These are phyloP conservation scores for Megaleporinus macrocephalus DNA, from an alignment of 2,113 vertebrate genomes.

Conservation along the genomic window DNA sequence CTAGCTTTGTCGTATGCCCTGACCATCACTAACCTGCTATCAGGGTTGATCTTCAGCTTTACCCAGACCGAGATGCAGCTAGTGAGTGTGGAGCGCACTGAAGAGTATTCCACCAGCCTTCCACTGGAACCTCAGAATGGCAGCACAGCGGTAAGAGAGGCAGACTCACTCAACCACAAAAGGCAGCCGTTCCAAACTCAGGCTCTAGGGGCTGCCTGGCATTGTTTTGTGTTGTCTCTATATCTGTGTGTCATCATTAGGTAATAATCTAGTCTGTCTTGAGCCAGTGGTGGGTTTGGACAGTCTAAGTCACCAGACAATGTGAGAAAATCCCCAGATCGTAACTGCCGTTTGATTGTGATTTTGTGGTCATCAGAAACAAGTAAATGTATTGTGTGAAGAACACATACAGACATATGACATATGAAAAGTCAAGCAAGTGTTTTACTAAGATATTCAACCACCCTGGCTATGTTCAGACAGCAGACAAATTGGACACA, in stretches of 20 bases:
- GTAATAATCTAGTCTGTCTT: background rate
- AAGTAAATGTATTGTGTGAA: too few species aligned
- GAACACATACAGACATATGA: too few species aligned
- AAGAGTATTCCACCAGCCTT: constrained; percentile 88
- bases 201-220: background rate
- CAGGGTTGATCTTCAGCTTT: constrained; percentile 89
- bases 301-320: background rate
- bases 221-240: background rate
- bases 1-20: constrained; percentile 91
- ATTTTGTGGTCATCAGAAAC: too few species aligned
- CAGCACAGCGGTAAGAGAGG: constrained; percentile 72
- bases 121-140: constrained; percentile 82
- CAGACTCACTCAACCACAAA: background rate
- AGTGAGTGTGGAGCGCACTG: constrained; percentile 91
- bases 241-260: background rate
- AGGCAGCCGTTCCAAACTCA: background rate
- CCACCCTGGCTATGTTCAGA: too few species aligned
- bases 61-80: constrained; percentile 93
- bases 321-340: background rate
- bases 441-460: too few species aligned
- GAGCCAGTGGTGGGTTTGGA: background rate
- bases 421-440: too few species aligned
- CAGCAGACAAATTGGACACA: too few species aligned
- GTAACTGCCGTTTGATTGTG: too few species aligned
- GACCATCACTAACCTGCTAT: constrained; percentile 88